Percentiles rank a stretch among this genome's conserved stretches.
Evolutionary conservation across 2,797 vertebrate species (phyloP).

Genomic region (Perdix hodgsoniae): DNA sequence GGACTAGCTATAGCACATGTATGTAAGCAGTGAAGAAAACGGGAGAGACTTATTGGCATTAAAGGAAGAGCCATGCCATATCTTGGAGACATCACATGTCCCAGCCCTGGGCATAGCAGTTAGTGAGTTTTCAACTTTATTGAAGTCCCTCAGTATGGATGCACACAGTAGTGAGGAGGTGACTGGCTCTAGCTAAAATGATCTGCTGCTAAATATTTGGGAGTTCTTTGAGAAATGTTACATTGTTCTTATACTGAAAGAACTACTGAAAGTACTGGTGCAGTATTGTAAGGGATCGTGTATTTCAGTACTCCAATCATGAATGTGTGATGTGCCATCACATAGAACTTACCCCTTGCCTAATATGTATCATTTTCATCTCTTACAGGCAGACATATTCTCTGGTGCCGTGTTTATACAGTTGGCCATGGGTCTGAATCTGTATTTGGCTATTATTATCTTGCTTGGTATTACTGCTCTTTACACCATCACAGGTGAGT

Average conservation of each 20-base stretch:
- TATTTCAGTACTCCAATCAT: background rate
- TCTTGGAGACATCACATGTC: background rate
- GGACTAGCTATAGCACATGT: background rate
- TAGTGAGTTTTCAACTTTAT: background rate
- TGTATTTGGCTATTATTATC: slow-evolving; percentile 90
- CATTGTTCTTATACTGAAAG: background rate
- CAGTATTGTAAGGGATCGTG: background rate
- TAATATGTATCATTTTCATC: background rate
- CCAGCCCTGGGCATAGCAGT: background rate
- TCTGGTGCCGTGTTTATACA: slow-evolving; percentile 96
- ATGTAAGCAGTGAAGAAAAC: background rate
- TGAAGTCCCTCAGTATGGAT: background rate
- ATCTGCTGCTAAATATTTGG: background rate
- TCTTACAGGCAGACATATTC: slow-evolving; percentile 91
- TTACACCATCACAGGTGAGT: slow-evolving; percentile 92
- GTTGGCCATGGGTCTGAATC: slow-evolving; percentile 88
- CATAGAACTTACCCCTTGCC: background rate
- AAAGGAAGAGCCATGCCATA: background rate
- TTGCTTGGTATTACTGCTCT: slow-evolving; percentile 89
- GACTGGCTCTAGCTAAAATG: background rate
- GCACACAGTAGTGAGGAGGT: background rate
- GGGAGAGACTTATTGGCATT: background rate
- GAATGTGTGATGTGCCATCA: background rate
- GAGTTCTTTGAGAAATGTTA: background rate
- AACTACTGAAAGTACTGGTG: no score